A percentile compares a stretch with the other conserved stretches of the same genome.
Conservation (phyloP, 2,113 vertebrate genomes). For the Eidolon helvum region DNA sequence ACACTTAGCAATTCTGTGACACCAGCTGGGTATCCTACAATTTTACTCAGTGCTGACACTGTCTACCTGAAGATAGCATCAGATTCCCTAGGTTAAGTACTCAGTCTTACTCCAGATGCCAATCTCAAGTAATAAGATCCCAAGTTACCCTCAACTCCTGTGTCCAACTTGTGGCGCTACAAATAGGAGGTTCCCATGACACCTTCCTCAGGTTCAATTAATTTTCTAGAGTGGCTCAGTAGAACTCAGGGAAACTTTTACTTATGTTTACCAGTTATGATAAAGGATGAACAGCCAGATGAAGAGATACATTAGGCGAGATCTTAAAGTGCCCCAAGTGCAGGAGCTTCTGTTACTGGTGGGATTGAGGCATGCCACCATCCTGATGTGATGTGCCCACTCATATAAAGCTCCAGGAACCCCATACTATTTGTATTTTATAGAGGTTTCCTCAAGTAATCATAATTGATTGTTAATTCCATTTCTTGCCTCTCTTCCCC, state of each 20-base stretch:
- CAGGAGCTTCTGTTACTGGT: rapidly evolving
- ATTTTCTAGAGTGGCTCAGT: not conserved
- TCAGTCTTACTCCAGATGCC: not conserved
- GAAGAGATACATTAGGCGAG: not conserved
- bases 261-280: not conserved
- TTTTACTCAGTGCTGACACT: not conserved
- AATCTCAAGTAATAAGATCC: not conserved
- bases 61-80: not conserved
- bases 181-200: not conserved
- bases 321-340: not conserved
- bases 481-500: not conserved
- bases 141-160: not conserved
- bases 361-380: not conserved
- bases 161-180: not conserved
- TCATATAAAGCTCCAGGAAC: not conserved
- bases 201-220: not conserved
- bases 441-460: not conserved
- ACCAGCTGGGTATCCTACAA: not conserved
- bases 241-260: not conserved
- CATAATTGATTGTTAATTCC: not conserved
- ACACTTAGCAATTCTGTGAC: not conserved
- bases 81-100: no score
- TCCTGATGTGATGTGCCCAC: not conserved
- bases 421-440: not conserved
- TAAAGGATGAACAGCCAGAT: not conserved